These are phyloP conservation scores for Alcis repandata DNA, from an alignment of 2,888 invertebrate genomes.

Conservation along the genomic window DNA sequence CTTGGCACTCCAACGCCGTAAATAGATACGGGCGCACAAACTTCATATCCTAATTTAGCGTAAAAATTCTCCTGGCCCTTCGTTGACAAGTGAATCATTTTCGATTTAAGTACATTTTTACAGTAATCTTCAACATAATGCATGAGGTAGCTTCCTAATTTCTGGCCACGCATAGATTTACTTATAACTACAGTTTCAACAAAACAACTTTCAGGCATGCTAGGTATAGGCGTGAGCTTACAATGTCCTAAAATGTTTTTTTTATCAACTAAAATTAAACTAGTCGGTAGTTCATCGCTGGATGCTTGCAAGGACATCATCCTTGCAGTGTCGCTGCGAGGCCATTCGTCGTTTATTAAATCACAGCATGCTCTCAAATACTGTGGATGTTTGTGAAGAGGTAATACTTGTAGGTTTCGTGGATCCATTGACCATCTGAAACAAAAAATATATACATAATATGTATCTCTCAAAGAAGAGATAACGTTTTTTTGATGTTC, in stretches of 20 bases:
- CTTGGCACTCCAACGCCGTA: constrained; percentile 82
- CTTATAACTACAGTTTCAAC: constrained; percentile 94
- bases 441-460: neutral
- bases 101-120: constrained; percentile 86
- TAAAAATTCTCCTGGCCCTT: constrained; percentile 92
- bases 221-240: constrained; percentile 91
- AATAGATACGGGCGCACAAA: constrained; percentile 90
- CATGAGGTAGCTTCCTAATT: constrained; percentile 92
- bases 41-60: constrained; percentile 89
- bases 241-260: constrained; percentile 91
- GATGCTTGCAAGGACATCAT: constrained; percentile 91
- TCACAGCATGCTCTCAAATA: constrained; percentile 90
- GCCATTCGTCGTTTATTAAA: constrained; percentile 95
- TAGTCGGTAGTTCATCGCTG: constrained; percentile 90
- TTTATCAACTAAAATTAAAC: constrained; percentile 88
- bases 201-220: constrained; percentile 90
- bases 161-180: constrained; percentile 90
- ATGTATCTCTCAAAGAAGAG: no score
- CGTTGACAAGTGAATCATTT: constrained; percentile 89
- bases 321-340: constrained; percentile 92
- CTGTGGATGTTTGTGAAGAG: constrained; percentile 91
- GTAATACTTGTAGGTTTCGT: constrained; percentile 83
- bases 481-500: no score
- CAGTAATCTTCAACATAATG: constrained; percentile 91
- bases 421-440: constrained; percentile 64